Evolutionary conservation across 1,140 invertebrate genomes (phyloP).

Genomic region (Diuraphis noxia): DNA sequence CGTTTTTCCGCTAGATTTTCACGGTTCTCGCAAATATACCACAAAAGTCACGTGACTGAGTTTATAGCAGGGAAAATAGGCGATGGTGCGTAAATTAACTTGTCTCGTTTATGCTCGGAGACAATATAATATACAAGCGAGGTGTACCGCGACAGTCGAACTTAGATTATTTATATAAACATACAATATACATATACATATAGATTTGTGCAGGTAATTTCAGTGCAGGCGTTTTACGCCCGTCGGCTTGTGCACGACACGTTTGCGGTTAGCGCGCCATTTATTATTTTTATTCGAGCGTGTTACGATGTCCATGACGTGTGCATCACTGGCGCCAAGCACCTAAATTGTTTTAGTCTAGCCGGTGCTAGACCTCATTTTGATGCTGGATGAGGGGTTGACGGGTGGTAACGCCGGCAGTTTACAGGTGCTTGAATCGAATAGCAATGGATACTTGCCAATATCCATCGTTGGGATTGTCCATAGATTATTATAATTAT

Average conservation of each 20-base stretch:
- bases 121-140: background rate
- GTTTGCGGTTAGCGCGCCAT: background rate
- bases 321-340: background rate
- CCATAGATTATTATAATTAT: background rate
- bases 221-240: background rate
- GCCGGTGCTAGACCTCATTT: background rate
- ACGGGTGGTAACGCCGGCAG: background rate
- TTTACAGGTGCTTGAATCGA: background rate
- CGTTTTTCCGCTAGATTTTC: background rate
- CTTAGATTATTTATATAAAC: background rate
- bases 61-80: background rate
- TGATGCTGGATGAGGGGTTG: background rate
- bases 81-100: slow-evolving; percentile 31
- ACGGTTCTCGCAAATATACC: background rate
- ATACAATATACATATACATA: background rate
- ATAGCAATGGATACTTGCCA: background rate
- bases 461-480: background rate
- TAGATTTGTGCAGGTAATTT: background rate
- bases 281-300: background rate
- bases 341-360: background rate
- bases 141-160: background rate
- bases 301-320: background rate
- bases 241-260: background rate
- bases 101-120: slow-evolving; percentile 7
- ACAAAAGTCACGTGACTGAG: background rate